Evolutionary conservation across 2,113 vertebrate species (phyloP), one percentile per base, ranked within the genome.

Genomic region (Coptodon bakossiorum): DNA sequence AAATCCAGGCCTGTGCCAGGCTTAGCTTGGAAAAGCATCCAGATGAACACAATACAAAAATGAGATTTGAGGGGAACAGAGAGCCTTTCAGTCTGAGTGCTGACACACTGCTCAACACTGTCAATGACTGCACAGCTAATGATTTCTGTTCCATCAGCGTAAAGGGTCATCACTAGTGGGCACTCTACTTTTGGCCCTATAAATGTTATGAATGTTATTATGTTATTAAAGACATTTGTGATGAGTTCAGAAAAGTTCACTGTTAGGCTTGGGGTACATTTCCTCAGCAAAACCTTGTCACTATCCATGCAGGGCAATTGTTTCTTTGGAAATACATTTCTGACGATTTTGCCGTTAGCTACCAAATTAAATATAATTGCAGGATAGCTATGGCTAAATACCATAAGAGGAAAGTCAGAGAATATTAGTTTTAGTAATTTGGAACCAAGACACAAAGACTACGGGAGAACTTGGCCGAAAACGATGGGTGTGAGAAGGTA

Each of bases 1-100:
- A 94, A 94, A 93, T 93, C 91, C 87, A 87, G 89, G 93, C 87
- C 95, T 94, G 89, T 91, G 91, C 91, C 93, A 89, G 93, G 89
- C 91, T 94, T 88, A 91, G 86, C 73, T 92, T 91, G 88, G 81
- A 93, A 93, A 94, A 91, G 83, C 88, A 90, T 80, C 82, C 50
- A 81, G 73, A 93, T 61, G 85, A 94, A 83, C 63, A 92, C 88
- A 91, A 92, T 89, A 86, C 61, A 22, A 86, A 12, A 83, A 63
- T 54, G 68, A 85, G 81, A 52, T 66, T 54, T 34, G 24, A 56
- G 59, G 56, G 61, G 86, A 86, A 92, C 85, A 90, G 86, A 88
- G 84, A 29, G 50, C 38, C 88, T 84, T 92, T 92, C 86, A 92
- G 83, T 79, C 31, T 38, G 66, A 87, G 63, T 82, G 86, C 87